Evolutionary conservation across 1,140 invertebrate genomes (phyloP).

Genomic region (Helicoverpa zea): DNA sequence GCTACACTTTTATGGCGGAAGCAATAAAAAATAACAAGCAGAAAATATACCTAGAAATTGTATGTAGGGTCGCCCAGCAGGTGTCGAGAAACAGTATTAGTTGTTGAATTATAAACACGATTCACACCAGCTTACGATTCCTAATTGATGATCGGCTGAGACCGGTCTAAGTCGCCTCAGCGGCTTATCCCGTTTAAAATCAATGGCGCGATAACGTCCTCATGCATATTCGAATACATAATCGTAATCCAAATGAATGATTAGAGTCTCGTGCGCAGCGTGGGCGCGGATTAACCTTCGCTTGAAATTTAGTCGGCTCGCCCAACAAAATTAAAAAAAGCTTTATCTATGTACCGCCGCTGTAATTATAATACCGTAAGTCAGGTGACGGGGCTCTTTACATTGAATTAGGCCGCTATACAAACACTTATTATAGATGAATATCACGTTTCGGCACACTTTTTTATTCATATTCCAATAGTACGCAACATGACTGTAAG

Average conservation of each 20-base stretch:
- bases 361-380: constrained; percentile 75
- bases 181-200: constrained; percentile 70
- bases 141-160: constrained; percentile 39
- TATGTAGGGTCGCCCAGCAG: constrained; percentile 21
- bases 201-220: constrained; percentile 75
- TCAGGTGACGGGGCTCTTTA: constrained; percentile 69
- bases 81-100: constrained; percentile 32
- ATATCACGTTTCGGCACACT: constrained; percentile 18
- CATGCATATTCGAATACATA: constrained; percentile 77
- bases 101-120: constrained; percentile 43
- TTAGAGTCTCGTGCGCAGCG: constrained; percentile 69
- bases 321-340: constrained; percentile 71
- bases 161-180: constrained; percentile 40
- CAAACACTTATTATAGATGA: constrained; percentile 31
- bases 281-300: constrained; percentile 70
- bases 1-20: constrained; percentile 34
- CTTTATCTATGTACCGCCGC: constrained; percentile 69
- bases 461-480: constrained; percentile 22
- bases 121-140: constrained; percentile 38
- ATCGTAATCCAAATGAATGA: constrained; percentile 80
- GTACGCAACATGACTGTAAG: not conserved
- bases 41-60: not conserved
- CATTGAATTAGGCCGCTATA: constrained; percentile 57
- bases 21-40: constrained; percentile 43
- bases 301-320: constrained; percentile 53